These are phyloP conservation scores for Chiloscyllium punctatum DNA, from an alignment of 2,797 vertebrate species.

Conservation along the genomic window DNA sequence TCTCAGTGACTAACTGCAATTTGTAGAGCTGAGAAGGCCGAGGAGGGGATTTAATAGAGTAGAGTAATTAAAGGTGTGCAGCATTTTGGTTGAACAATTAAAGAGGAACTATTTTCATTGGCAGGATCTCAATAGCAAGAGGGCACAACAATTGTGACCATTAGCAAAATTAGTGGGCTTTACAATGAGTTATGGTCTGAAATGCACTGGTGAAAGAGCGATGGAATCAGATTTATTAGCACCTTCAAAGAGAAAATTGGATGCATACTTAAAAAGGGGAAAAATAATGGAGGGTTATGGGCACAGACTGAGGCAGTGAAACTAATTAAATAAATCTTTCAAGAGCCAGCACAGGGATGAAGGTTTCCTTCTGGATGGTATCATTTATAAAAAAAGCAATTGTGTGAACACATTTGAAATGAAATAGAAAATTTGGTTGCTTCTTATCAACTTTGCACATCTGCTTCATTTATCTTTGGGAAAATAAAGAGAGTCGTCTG, in stretches of 20 bases:
- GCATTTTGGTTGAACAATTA: neutral
- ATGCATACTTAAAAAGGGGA: neutral
- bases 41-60: neutral
- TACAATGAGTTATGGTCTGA: neutral
- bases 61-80: neutral
- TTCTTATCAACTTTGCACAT: neutral
- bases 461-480: neutral
- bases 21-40: neutral
- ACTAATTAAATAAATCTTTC: neutral
- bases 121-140: neutral
- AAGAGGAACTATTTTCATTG: neutral
- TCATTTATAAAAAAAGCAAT: neutral
- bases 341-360: too few species aligned
- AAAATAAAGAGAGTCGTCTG: too few species aligned
- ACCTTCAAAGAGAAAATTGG: neutral
- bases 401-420: neutral
- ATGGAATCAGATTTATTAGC: neutral
- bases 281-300: neutral
- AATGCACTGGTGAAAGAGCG: neutral
- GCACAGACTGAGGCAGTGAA: neutral
- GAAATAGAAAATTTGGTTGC: neutral
- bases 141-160: neutral
- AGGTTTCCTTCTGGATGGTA: neutral
- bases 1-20: neutral
- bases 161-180: neutral